Conservation (phyloP, 2,888 invertebrate species). For the Odontocerum albicorne region DNA sequence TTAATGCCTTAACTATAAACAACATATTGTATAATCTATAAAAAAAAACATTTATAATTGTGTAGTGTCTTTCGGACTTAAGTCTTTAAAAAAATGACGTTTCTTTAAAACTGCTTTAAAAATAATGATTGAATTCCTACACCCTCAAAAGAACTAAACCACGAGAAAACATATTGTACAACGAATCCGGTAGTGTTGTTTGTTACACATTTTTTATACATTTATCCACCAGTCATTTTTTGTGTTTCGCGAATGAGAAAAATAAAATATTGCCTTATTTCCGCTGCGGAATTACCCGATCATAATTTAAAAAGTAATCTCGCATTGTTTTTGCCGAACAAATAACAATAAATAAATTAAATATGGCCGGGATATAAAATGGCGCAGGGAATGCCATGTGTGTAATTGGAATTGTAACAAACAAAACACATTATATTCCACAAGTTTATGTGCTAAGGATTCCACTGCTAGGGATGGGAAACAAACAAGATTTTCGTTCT, state of each 20-base stretch:
- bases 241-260: neutral
- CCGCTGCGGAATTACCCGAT: conserved; percentile 7
- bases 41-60: no score
- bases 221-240: neutral
- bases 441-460: conserved; percentile 12
- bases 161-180: no score
- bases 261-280: conserved; percentile 2
- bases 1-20: no score
- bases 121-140: no score
- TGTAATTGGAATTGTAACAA: conserved; percentile 18
- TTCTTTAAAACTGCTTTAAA: no score
- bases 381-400: neutral
- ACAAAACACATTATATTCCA: conserved; percentile 12
- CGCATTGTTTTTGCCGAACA: conserved; percentile 5
- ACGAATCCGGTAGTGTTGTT: no score
- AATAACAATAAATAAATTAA: conserved; percentile 15
- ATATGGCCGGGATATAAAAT: conserved; percentile 6
- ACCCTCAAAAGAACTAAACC: no score
- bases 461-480: neutral
- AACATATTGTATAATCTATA: no score
- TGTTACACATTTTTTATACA: no score
- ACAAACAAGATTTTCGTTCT: no score
- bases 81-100: no score
- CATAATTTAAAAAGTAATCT: conserved; percentile 19
- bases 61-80: no score